Percentiles rank a stretch among this genome's conserved stretches.
phyloP scores from a whole-genome alignment of 53 echinoderm and acorn worm species.

The Patiria pectinifera region DNA sequence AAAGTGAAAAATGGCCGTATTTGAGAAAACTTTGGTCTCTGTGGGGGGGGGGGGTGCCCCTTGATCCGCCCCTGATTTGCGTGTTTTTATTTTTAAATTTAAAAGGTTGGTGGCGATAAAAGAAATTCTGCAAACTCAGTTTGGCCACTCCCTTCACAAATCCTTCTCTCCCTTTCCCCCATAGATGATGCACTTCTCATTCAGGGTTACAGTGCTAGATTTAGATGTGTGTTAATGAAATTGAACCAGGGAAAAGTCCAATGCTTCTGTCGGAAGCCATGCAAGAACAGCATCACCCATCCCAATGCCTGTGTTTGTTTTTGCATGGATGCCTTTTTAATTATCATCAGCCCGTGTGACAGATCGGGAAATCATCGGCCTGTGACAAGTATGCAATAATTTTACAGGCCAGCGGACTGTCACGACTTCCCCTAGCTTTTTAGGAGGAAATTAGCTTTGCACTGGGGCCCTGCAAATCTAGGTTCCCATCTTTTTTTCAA shows the following conservation, averaged over 20 bases:
- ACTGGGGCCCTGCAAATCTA: not conserved
- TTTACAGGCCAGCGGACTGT: conserved; percentile 26
- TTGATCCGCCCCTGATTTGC: too few relatives aligned
- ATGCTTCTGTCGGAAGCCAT: not conserved
- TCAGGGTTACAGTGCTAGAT: too few relatives aligned
- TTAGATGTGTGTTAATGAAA: not conserved
- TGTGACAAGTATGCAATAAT: conserved; percentile 42
- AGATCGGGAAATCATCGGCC: conserved; percentile 9
- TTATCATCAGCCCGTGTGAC: conserved; percentile 44
- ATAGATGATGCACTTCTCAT: too few relatives aligned
- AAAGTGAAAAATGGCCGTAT: too few relatives aligned
- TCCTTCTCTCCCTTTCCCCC: too few relatives aligned
- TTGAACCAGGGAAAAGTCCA: not conserved
- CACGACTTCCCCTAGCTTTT: not conserved
- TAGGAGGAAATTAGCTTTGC: conserved; percentile 35
- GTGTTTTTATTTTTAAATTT: too few relatives aligned
- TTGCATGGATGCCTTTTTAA: conserved; percentile 66
- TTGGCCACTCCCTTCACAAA: too few relatives aligned
- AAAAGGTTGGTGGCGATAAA: too few relatives aligned
- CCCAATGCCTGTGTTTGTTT: conserved; percentile 29
- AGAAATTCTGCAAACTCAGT: too few relatives aligned
- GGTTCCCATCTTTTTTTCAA: not conserved
- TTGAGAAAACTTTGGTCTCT: too few relatives aligned
- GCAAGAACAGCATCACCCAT: not conserved
- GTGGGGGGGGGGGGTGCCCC: too few relatives aligned